These are phyloP conservation scores for Phengaris alcon DNA, from an alignment of 2,888 invertebrate genomes.

Conservation along the genomic window DNA sequence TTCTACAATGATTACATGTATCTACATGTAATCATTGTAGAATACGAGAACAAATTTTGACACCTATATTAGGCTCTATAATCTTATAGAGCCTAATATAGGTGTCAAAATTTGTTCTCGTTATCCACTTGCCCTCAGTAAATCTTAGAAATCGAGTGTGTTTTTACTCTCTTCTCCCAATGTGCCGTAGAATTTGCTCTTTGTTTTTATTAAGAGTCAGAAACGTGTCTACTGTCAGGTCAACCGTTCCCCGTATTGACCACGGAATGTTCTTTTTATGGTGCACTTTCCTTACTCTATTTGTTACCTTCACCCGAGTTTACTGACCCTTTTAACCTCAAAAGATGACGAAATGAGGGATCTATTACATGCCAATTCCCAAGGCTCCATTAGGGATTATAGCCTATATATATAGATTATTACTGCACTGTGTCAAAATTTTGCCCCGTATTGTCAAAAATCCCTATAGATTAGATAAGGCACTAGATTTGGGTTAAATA, in stretches of 20 bases:
- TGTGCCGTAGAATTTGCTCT: no score
- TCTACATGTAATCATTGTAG: no score
- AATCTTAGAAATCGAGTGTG: background rate
- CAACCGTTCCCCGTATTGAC: background rate
- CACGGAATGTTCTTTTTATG: background rate
- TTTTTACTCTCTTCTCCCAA: background rate
- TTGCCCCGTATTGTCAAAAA: background rate
- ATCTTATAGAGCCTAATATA: background rate
- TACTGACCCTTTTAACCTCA: background rate
- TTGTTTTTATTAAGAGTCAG: background rate
- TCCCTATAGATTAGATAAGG: background rate
- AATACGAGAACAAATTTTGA: no score
- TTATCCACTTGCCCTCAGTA: background rate
- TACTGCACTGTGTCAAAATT: background rate
- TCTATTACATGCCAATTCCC: background rate
- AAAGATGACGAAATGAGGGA: background rate
- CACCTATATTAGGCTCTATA: background rate
- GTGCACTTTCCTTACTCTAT: background rate
- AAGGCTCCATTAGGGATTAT: background rate
- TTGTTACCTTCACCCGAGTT: background rate
- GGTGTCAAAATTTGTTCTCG: no score
- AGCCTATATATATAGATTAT: background rate
- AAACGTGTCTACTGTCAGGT: background rate
- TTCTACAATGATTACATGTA: background rate
- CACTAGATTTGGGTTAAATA: no score